A percentile compares a stretch with the other conserved stretches of the same genome.
phyloP scores from a whole-genome alignment of 2,113 vertebrate genomes.

The Ameiurus melas region DNA sequence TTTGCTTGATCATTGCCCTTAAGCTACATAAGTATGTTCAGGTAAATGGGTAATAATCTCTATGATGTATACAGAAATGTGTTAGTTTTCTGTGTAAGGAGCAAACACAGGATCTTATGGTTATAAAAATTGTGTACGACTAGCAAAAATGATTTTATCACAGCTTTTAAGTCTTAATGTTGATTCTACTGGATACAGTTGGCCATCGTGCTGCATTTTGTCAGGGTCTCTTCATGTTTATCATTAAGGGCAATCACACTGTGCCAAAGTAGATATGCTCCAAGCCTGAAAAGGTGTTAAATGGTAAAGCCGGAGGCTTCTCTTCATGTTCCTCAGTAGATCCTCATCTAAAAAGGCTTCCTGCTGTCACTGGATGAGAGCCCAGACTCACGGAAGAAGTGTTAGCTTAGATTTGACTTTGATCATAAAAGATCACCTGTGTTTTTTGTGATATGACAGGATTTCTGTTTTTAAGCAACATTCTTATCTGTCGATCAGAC shows the following conservation, averaged over 20 bases:
- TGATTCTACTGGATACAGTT: not conserved
- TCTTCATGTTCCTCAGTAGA: conserved; percentile 26
- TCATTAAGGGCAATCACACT: conserved; percentile 31
- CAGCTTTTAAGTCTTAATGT: not conserved
- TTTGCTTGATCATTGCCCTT: not conserved
- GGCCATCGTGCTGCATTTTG: not conserved
- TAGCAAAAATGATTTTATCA: not conserved
- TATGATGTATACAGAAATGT: too few species aligned
- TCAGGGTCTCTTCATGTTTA: not conserved
- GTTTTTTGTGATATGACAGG: not conserved
- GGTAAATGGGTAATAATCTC: not conserved
- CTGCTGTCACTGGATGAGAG: conserved; percentile 25
- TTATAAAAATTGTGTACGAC: not conserved
- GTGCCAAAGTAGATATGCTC: conserved; percentile 16
- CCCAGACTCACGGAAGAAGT: conserved; percentile 34
- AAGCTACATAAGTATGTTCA: not conserved
- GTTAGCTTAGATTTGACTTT: not conserved
- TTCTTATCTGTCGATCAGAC: not conserved
- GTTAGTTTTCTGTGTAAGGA: not conserved
- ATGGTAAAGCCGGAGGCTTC: conserved; percentile 15
- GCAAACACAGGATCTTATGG: not conserved
- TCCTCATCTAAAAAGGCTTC: not conserved
- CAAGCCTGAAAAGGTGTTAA: conserved; percentile 33
- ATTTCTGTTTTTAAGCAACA: not conserved
- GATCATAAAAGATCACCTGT: not conserved